These are phyloP conservation scores for Anastrepha ludens DNA, from an alignment of 1,140 invertebrate genomes.

Conservation along the genomic window DNA sequence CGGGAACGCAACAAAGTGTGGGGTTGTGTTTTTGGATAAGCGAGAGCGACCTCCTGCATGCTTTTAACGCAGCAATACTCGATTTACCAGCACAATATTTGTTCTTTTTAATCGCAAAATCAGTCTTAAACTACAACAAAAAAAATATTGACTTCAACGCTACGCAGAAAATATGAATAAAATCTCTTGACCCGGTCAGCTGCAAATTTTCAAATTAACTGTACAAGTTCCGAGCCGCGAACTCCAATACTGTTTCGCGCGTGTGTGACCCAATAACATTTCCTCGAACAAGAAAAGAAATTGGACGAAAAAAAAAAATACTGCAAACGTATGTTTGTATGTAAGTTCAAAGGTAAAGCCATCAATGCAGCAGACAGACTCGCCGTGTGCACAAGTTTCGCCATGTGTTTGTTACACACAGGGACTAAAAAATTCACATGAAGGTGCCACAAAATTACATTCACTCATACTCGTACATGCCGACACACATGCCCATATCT, in stretches of 20 bases:
- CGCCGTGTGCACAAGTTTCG: background rate
- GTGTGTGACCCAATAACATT: no score
- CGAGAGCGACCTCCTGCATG: no score
- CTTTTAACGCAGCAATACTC: no score
- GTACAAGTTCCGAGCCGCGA: background rate
- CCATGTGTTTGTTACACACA: background rate
- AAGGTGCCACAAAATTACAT: background rate
- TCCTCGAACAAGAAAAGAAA: background rate
- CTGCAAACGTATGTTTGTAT: background rate
- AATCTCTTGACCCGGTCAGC: no score
- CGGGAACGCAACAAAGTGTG: no score
- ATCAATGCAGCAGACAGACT: background rate
- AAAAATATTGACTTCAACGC: no score
- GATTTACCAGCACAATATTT: no score
- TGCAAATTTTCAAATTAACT: background rate
- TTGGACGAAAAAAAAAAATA: background rate
- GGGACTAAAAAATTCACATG: background rate
- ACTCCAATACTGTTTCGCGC: background rate
- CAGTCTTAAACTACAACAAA: no score
- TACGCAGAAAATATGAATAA: no score
- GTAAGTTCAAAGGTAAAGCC: constrained; percentile 3
- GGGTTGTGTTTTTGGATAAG: no score
- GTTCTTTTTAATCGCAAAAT: no score
- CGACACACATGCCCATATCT: background rate
- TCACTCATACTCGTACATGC: background rate